Conservation (phyloP, 2,797 vertebrate genomes). For the Sylvilagus floridanus region DNA sequence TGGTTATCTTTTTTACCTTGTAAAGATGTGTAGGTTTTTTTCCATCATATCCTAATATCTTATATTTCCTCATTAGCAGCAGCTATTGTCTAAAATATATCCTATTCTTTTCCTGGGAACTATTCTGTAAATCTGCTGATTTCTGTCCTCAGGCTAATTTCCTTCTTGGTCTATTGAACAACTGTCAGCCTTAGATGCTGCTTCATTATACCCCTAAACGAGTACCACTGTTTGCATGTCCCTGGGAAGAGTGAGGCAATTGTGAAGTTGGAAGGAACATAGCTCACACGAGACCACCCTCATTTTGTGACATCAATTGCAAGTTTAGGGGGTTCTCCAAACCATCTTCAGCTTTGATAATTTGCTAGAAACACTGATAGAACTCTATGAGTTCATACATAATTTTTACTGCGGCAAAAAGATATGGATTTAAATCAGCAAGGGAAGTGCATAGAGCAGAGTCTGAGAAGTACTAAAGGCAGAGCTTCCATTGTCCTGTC, state of each 20-base stretch:
- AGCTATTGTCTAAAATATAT: conserved; percentile 23
- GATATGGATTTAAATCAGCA: background rate
- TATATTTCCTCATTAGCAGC: conserved; percentile 1
- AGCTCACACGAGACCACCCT: background rate
- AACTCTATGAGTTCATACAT: background rate
- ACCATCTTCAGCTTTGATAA: background rate
- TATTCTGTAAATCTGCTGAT: background rate
- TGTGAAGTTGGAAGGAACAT: background rate
- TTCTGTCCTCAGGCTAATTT: conserved; percentile 29
- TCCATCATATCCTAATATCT: background rate
- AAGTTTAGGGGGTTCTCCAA: background rate
- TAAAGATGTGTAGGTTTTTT: conserved; percentile 44
- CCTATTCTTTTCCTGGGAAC: conserved; percentile 35
- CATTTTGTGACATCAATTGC: background rate
- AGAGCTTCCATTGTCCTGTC: background rate
- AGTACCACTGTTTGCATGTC: background rate
- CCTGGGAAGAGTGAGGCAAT: background rate
- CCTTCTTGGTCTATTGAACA: background rate
- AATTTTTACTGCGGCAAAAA: background rate
- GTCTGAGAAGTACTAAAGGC: background rate
- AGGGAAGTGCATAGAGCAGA: background rate
- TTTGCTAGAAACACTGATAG: conserved; percentile 7
- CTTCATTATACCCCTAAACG: background rate
- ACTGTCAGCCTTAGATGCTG: background rate
- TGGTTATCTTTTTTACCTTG: conserved; percentile 4